Evolutionary conservation across 1,140 invertebrate species (phyloP), one percentile per base, ranked within the genome.

Genomic region (Zaprionus ornatus): DNA sequence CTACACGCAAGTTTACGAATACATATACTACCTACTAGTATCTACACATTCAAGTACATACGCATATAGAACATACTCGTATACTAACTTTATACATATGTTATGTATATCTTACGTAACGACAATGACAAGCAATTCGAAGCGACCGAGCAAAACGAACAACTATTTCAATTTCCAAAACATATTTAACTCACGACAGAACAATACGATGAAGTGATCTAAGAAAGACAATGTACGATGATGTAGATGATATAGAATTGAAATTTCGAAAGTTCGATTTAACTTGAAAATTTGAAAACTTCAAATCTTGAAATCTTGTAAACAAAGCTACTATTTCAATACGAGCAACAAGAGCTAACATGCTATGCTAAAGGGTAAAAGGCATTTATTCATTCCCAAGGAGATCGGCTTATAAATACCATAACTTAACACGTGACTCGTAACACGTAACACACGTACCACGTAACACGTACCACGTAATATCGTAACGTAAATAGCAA

Each of bases 301-400:
- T 40, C 4, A 4, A 40, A 40, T 15, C 19, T 21, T 48, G 45
- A 50, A 50, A 50, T 62, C 59, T 70, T 48, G 50, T 71, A 50
- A 74, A 70, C 45, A 59, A 81, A 50, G 65, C 66, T 63, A 70
- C 52, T 75, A 50, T 37, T 67, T 71, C 66, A 81, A 66, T 64
- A 83, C 35, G 57, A 59, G 75, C 78, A 73, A 69, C 64, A 79
- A 72, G 75, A 74, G 81, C 85, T 88, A 79, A 50, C 74, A 81
- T 79, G 78, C 79, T 85, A 88, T 81, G 81, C 85, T 90, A 85
- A 90, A 90, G 85, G 85, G 85, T 90, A 90, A 90, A 90, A 69
- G 82, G 85, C 85, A 90, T 90, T 90, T 90, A 90, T 63, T 87
- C 84, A 90, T 81, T 69, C 67, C 23, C 64, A 71, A 64, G 23